A percentile compares a stretch with the other conserved stretches of the same genome.
These are phyloP conservation scores for Hylaea fasciaria DNA, from an alignment of 2,888 invertebrate species.

Conservation along the genomic window DNA sequence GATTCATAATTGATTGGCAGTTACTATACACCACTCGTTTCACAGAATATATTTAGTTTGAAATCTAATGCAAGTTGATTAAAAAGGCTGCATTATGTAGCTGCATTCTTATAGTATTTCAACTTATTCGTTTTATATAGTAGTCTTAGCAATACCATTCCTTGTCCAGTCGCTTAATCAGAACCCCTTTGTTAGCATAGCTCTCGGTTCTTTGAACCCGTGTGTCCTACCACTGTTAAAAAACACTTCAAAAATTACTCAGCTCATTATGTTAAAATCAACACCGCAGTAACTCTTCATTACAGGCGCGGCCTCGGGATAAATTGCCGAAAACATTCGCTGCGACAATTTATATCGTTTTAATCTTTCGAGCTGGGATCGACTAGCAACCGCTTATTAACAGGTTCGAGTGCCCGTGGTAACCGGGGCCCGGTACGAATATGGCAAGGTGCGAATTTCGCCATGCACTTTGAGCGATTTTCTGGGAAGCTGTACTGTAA, in stretches of 20 bases:
- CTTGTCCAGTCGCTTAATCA: too few species aligned
- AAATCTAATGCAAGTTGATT: too few species aligned
- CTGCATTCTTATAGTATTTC: too few species aligned
- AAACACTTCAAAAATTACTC: slow-evolving; percentile 58
- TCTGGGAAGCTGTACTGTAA: slow-evolving; percentile 43
- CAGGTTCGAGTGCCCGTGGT: slow-evolving; percentile 38
- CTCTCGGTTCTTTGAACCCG: slow-evolving; percentile 13
- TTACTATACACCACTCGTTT: too few species aligned
- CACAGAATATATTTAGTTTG: too few species aligned
- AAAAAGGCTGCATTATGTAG: too few species aligned
- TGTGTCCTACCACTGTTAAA: slow-evolving; percentile 47
- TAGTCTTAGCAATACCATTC: too few species aligned
- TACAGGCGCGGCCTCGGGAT: slow-evolving; percentile 56
- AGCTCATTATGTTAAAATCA: slow-evolving; percentile 74
- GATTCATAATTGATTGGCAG: background rate
- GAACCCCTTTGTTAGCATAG: background rate
- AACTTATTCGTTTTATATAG: too few species aligned
- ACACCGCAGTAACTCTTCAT: slow-evolving; percentile 72
- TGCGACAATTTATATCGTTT: slow-evolving; percentile 57
- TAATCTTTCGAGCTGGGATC: slow-evolving; percentile 50
- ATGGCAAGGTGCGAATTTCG: slow-evolving; percentile 45
- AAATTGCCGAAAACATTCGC: slow-evolving; percentile 54
- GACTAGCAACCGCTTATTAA: slow-evolving; percentile 45
- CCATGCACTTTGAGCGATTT: slow-evolving; percentile 42
- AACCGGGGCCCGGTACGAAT: slow-evolving; percentile 41